Evolutionary conservation across 2,797 vertebrate genomes (phyloP), one percentile per base, ranked within the genome.

Genomic region (Selene dorsalis): DNA sequence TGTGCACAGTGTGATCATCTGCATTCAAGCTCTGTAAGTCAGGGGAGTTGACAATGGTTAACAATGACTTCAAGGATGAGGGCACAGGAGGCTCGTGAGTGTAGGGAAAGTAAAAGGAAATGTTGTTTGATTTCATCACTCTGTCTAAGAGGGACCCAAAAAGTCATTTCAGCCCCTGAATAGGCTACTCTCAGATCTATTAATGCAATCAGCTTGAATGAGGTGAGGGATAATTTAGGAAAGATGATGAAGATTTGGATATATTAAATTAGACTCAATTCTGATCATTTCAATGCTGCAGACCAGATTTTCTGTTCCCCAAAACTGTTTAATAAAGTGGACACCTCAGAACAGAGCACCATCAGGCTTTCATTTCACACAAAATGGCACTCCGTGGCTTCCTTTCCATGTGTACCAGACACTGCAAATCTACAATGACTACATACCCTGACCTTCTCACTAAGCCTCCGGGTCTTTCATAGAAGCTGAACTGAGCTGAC

Each of bases 231-330:
- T 79, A 65, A 81, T 81, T 84, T 84, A 11, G 52, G 41, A 73
- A 67, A 72, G 69, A 84, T 80, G 64, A 85, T 58, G 38, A 66
- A 79, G 72, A 86, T 81, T 63, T 79, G 47, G 24, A 60, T 67
- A 41, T 81, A 84, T 70, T 67, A 48, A 83, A 78, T 82, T 71
- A 61, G 32, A 75, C 69, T 73, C 18, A 65, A 55, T 47, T 39
- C 18, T 79, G 53, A 76, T 64, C 45, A 76, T 28, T 78, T 43
- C 18, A 55, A 32, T 48, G 58, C 48, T 66, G 26, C 30, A 45
- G 58, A 71, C 41, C 48, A 58, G 52, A 71, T 73, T 68, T 57
- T 28, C 75, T 76, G 68, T 67, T 4, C n/a, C 18, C 22, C 61
- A 53, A 72, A 81, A 55, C 50, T 47, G 26, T 80, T 69, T 32